These are phyloP conservation scores for Idaea dimidiata DNA, from an alignment of 2,888 invertebrate genomes.

Conservation along the genomic window DNA sequence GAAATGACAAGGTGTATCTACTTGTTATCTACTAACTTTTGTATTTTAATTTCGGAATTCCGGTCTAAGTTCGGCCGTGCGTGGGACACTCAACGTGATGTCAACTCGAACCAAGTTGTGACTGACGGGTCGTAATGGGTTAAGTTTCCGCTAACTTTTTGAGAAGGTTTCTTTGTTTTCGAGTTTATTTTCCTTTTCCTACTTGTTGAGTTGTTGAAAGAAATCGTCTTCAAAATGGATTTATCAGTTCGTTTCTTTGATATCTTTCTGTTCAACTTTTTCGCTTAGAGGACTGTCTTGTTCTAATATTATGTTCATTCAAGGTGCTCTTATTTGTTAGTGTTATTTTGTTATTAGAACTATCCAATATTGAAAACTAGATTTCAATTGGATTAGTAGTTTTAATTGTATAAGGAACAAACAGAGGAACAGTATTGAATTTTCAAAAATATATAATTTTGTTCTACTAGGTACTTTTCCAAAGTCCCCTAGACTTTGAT, in stretches of 20 bases:
- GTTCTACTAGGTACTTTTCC: no score
- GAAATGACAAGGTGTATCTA: background rate
- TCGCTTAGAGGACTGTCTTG: background rate
- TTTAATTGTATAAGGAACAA: no score
- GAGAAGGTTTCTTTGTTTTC: slow-evolving; percentile 1
- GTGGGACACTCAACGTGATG: background rate
- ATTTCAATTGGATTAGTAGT: no score
- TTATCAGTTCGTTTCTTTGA: no score
- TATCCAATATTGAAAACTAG: no score
- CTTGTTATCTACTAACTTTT: background rate
- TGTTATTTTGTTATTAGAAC: no score
- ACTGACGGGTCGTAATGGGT: background rate
- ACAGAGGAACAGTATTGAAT: no score
- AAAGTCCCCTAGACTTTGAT: no score
- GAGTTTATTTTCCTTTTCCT: slow-evolving; percentile 1
- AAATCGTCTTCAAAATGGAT: no score
- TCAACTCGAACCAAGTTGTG: background rate
- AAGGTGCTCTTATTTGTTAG: no score
- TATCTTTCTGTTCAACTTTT: no score
- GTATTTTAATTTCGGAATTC: background rate
- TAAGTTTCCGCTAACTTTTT: background rate
- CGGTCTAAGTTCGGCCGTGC: background rate
- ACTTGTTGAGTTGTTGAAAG: background rate
- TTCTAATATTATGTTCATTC: background rate
- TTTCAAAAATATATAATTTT: no score